Evolutionary conservation across 2,888 invertebrate genomes (phyloP), one percentile per base, ranked within the genome.

Genomic region (Biston stratarius): DNA sequence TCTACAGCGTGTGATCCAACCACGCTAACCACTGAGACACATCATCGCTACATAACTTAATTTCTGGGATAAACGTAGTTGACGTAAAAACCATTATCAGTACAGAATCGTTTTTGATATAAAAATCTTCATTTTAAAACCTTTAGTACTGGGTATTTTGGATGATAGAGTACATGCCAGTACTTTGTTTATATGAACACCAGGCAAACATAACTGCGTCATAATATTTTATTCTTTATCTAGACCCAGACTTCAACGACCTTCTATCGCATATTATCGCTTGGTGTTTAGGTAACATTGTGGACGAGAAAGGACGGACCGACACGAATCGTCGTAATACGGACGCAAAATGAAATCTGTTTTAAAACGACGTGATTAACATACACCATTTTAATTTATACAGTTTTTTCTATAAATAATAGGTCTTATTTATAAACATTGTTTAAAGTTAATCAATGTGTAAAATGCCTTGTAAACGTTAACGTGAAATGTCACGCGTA

Each of bases 251-350:
- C 58, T 14, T 44, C 7, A 34, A 52, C 1, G 11, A 67, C 58
- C 67, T 63, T 56, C 51, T 67, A 14, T 9, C 45, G 34, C 6
- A n/a, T 58, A 67, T 48, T 62, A 57, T 5, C 5, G 51, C 67
- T 58, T 61, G 55, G 64, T 63, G 12, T 12, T 64, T 67, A 64
- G 61, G 59, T 69, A 69, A 72, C 71, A 66, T 66, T 51, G 7
- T 24, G 15, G 10, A 34, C n/a, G 34, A 38, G 52, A 38, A 53
- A n/a, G 38, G 38, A 38, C 12, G 38, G 52, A 9, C 38, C 52
- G 15, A 51, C 6, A 34, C 34, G 7, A 6, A 49, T 24, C 1
- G 24, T 24, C 24, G 49, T n/a, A 34, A 8, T n/a, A n/a, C 6
- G 51, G n/a, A 51, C 51, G 34, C 7, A 10, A 24, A 15, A 6